Evolutionary conservation across 2,113 vertebrate genomes (phyloP), one percentile per base, ranked within the genome.

Genomic region (Mesocricetus auratus): DNA sequence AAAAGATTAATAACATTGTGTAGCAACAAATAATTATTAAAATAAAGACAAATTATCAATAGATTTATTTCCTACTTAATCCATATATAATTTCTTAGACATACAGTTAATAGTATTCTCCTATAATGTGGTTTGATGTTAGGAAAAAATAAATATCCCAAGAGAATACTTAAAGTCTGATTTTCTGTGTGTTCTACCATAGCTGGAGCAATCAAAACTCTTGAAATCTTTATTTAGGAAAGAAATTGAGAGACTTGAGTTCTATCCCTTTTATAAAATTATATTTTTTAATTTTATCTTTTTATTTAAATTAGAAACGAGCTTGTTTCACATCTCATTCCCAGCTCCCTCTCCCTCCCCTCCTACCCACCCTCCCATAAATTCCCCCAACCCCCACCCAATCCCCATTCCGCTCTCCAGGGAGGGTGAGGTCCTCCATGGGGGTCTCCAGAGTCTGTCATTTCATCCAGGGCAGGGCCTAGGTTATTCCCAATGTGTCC

Each of bases 151-250:
- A 87, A 87, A 56, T 83, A 39, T 75, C 29, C 50, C 6, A 45
- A 36, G 9, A 92, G 0, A 7, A 1, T 86, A 60, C 90, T 74
- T 45, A 6, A 68, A 29, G 60, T 92, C 93, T 85, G 45, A 16
- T 77, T 93, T 96, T 89, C 58, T 73, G 0, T 94, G 26, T 62
- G 5, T 71, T n/a, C 19, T 0, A 60, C 6, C 7, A 42, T 73
- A 69, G 33, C 19, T 45, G 17, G 11, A 68, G 42, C 15, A 86
- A 66, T 71, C 45, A 39, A 3, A 8, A 17, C 56, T 86, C 3
- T 21, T 82, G 19, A 94, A 95, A 86, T 93, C 81, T 68, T 29
- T 83, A 50, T 93, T 86, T 94, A 83, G 7, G 12, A 62, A n/a
- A 94, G 39, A 6, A 39, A 89, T 15, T 83, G 24, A 86, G 92